Conservation (phyloP, 2,113 vertebrate genomes). For the Tachysurus fulvidraco region DNA sequence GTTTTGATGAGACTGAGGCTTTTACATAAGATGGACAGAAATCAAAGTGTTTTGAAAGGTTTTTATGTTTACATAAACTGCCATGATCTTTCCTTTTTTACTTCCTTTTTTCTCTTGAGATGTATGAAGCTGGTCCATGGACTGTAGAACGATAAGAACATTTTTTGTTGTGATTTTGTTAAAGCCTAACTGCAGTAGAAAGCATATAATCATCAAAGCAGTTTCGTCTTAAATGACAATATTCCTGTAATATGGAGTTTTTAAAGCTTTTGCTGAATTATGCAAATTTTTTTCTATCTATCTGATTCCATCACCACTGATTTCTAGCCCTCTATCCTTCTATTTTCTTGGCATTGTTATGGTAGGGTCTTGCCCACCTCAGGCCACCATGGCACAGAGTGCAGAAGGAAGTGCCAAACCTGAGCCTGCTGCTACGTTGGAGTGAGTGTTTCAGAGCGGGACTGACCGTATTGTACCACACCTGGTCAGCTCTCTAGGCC, state of each 20-base stretch:
- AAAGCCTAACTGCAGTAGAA: background rate
- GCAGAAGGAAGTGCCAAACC: conserved; percentile 57
- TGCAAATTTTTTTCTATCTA: background rate
- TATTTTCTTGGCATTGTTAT: conserved; percentile 62
- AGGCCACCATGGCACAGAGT: conserved; percentile 53
- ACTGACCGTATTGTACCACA: conserved; percentile 73
- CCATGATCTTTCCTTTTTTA: background rate
- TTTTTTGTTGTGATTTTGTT: background rate
- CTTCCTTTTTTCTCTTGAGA: background rate
- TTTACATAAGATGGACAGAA: conserved; percentile 26
- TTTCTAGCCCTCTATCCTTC: conserved; percentile 55
- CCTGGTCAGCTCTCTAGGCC: conserved; percentile 65
- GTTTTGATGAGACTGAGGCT: conserved; percentile 29
- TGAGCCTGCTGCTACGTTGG: conserved; percentile 52
- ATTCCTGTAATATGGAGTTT: background rate
- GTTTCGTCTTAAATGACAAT: background rate
- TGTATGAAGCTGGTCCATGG: background rate
- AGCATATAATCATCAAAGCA: too few species aligned
- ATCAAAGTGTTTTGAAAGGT: conserved; percentile 9
- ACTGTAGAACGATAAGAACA: background rate
- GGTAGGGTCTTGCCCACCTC: conserved; percentile 58
- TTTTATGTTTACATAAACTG: conserved; percentile 3
- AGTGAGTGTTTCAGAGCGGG: conserved; percentile 55
- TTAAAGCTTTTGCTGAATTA: background rate
- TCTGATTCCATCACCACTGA: conserved; percentile 38